Conservation (phyloP, 2,113 vertebrate genomes). For the Tursiops truncatus region DNA sequence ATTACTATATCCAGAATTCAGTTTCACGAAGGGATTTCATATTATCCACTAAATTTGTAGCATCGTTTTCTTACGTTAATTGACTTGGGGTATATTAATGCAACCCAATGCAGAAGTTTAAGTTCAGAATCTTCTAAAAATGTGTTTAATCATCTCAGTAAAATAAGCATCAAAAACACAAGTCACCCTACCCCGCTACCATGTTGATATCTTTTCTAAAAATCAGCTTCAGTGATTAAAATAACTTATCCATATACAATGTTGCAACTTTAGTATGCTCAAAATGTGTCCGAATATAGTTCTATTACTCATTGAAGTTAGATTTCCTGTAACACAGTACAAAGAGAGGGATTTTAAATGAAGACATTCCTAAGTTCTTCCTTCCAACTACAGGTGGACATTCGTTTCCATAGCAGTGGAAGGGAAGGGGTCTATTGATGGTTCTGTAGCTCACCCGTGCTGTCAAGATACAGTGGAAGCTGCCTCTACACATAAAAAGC, state of each 20-base stretch:
- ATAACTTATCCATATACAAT: not conserved
- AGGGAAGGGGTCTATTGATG: not conserved
- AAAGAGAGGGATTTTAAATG: not conserved
- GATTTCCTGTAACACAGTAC: not conserved
- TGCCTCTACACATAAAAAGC: not conserved
- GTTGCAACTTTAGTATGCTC: not conserved
- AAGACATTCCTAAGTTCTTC: not conserved
- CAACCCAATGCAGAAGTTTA: not conserved
- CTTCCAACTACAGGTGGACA: not conserved
- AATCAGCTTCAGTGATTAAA: not conserved
- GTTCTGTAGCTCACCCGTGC: too few relatives aligned
- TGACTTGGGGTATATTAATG: not conserved
- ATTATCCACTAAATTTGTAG: not conserved
- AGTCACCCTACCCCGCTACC: not conserved
- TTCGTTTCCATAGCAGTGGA: not conserved
- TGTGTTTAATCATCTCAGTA: not conserved
- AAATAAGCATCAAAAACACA: not conserved
- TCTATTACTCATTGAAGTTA: not conserved
- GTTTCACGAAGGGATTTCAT: not conserved
- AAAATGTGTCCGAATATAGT: not conserved
- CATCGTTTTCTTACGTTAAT: not conserved
- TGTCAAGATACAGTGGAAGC: not conserved
- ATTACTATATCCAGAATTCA: not conserved
- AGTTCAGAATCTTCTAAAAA: slow-evolving; percentile 20
- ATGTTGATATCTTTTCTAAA: not conserved